Conservation (phyloP, 2,888 invertebrate genomes). For the Caenorhabditis japonica region DNA sequence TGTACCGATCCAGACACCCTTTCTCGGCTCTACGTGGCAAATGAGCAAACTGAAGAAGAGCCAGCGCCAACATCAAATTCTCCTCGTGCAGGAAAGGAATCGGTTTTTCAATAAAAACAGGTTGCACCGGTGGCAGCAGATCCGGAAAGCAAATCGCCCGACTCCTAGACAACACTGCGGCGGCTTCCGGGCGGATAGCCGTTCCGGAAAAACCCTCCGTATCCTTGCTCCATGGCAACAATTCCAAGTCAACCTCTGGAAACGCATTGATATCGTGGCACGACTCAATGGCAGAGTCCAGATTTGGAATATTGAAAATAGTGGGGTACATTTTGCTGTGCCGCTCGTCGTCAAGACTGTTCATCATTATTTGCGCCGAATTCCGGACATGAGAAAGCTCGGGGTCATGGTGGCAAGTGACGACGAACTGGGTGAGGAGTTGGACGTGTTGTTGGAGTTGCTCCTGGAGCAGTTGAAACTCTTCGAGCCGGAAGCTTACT, state of each 20-base stretch:
- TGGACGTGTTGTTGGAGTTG: conserved; percentile 52
- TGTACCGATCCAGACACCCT: conserved; percentile 19
- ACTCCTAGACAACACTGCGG: conserved; percentile 20
- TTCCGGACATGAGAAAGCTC: conserved; percentile 12
- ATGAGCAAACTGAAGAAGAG: conserved; percentile 40
- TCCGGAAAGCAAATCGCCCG: conserved; percentile 35
- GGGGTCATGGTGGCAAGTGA: conserved; percentile 33
- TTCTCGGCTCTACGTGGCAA: conserved; percentile 25
- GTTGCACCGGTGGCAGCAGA: conserved; percentile 31
- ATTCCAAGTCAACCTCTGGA: conserved; percentile 4
- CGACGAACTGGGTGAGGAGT: conserved; percentile 42
- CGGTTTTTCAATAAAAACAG: background rate
- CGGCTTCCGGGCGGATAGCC: conserved; percentile 36
- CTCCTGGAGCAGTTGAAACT: conserved; percentile 14
- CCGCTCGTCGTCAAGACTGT: conserved; percentile 45
- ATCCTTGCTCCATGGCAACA: conserved; percentile 5
- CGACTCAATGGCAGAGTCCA: conserved; percentile 20
- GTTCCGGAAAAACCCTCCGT: conserved; percentile 8
- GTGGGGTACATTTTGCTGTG: conserved; percentile 3
- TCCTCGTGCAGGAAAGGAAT: conserved; percentile 23
- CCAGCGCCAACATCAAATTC: conserved; percentile 36
- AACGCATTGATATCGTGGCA: conserved; percentile 39
- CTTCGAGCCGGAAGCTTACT: conserved; percentile 17
- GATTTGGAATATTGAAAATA: conserved; percentile 21
- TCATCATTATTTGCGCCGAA: conserved; percentile 43